Percentiles rank a stretch among this genome's conserved stretches.
Conservation (phyloP, 1,140 invertebrate genomes). For the Drosophila insularis region DNA sequence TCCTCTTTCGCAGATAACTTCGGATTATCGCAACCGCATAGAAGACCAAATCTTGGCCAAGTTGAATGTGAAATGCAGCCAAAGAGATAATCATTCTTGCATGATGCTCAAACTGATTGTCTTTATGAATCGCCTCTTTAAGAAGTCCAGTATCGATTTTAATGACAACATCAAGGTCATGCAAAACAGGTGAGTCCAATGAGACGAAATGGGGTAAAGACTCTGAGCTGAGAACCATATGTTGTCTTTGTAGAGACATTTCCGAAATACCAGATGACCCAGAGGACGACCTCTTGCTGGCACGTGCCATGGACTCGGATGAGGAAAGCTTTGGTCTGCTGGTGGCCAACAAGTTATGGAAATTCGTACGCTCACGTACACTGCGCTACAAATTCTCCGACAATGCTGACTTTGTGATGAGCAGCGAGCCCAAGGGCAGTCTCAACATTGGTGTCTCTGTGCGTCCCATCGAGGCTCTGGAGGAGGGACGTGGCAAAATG, state of each 20-base stretch:
- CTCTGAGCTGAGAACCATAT: not conserved
- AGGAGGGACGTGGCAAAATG: slow-evolving; percentile 87
- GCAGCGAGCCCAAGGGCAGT: slow-evolving; percentile 87
- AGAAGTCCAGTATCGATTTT: slow-evolving; percentile 89
- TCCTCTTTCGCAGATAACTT: slow-evolving; percentile 53
- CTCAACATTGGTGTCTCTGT: slow-evolving; percentile 89
- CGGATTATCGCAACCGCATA: slow-evolving; percentile 72
- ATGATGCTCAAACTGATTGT: slow-evolving; percentile 90
- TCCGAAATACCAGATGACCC: slow-evolving; percentile 69
- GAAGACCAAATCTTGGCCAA: slow-evolving; percentile 89
- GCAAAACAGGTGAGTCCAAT: slow-evolving; percentile 85
- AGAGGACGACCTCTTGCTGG: slow-evolving; percentile 74
- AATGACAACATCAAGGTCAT: slow-evolving; percentile 90
- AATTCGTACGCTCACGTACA: slow-evolving; percentile 88
- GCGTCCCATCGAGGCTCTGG: slow-evolving; percentile 84
- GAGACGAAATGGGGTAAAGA: not conserved
- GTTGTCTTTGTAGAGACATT: slow-evolving; percentile 48
- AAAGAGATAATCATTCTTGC: slow-evolving; percentile 89
- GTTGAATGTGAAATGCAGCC: slow-evolving; percentile 89
- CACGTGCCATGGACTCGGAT: slow-evolving; percentile 84
- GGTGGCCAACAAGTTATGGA: slow-evolving; percentile 88
- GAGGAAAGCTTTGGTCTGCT: slow-evolving; percentile 88
- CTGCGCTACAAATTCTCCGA: slow-evolving; percentile 88
- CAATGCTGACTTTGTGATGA: slow-evolving; percentile 88
- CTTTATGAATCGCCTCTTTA: slow-evolving; percentile 90